A percentile compares a stretch with the other conserved stretches of the same genome.
These are phyloP conservation scores for Antheraea pernyi DNA, from an alignment of 1,140 invertebrate genomes.

Conservation along the genomic window DNA sequence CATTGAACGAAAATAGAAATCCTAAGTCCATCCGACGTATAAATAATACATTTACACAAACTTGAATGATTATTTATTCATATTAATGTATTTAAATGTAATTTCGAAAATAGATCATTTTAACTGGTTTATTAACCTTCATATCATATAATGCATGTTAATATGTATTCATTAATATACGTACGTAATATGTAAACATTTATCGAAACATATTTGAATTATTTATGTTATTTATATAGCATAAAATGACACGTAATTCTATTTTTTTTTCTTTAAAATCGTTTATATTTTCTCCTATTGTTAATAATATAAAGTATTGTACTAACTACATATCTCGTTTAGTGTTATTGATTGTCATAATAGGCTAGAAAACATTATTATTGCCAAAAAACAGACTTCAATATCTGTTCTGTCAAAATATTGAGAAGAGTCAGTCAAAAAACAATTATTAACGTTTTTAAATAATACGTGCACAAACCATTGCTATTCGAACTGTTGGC, in stretches of 20 bases:
- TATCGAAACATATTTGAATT: conserved; percentile 1
- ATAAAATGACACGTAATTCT: background rate
- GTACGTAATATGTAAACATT: background rate
- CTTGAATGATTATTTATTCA: background rate
- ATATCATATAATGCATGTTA: no score
- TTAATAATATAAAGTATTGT: no score
- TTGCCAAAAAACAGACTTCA: no score
- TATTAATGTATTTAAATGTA: background rate
- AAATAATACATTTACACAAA: background rate
- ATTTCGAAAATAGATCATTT: no score
- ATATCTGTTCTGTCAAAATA: no score
- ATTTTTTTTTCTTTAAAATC: no score
- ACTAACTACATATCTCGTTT: no score
- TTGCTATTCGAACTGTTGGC: conserved; percentile 20
- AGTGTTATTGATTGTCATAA: no score
- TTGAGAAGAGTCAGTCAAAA: background rate
- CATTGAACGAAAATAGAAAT: background rate
- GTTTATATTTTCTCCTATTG: no score
- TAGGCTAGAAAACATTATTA: no score
- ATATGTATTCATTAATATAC: no score
- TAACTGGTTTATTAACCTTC: no score
- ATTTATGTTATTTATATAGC: background rate
- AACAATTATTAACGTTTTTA: background rate
- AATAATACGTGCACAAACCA: background rate
- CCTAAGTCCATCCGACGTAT: background rate